Evolutionary conservation across 2,797 vertebrate genomes (phyloP), one percentile per base, ranked within the genome.

Genomic region (Anomalospiza imberbis): DNA sequence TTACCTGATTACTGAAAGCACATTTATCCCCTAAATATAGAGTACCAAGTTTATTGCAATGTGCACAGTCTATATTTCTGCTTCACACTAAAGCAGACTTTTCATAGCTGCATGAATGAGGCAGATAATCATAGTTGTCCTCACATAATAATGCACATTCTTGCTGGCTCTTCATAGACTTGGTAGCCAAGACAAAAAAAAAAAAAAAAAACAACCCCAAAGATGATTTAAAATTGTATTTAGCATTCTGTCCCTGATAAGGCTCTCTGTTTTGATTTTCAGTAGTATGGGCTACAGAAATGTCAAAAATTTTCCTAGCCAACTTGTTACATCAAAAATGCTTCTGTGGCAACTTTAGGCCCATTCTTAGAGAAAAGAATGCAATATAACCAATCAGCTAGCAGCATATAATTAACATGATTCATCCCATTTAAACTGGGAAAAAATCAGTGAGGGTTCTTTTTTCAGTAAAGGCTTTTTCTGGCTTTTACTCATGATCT

Each of bases 351-450:
- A 95, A 89, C 47, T 95, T 95, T 42, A 88, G 54, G 31, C 61
- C 87, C 91, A 90, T 95, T 94, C 87, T 93, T 93, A 79, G 66
- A 85, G 61, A 68, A 62, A 94, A 93, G 36, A 97, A 97, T 78
- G 87, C 55, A 91, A 78, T 31, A 44, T 24, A 91, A 74, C 68
- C 66, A 87, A 61, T 29, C 55, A 91, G 76, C 71, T 72, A 88
- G 71, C 74, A 95, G 67, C 86, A 91, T 60, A 93, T 73, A 97
- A 93, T 88, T 93, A 81, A 73, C 40, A 90, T 51, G 76, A 96
- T 77, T 96, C 85, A 95, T 89, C 57, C 32, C 31, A 42, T 86
- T 81, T 61, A 84, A 73, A 86, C 48, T 36, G 48, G 48, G 51
- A n/a, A 88, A 95, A 80, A 89, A 75, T 62, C 53, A 82, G 32